Evolutionary conservation across 2,113 vertebrate genomes (phyloP).

Genomic region (Catagonus wagneri): DNA sequence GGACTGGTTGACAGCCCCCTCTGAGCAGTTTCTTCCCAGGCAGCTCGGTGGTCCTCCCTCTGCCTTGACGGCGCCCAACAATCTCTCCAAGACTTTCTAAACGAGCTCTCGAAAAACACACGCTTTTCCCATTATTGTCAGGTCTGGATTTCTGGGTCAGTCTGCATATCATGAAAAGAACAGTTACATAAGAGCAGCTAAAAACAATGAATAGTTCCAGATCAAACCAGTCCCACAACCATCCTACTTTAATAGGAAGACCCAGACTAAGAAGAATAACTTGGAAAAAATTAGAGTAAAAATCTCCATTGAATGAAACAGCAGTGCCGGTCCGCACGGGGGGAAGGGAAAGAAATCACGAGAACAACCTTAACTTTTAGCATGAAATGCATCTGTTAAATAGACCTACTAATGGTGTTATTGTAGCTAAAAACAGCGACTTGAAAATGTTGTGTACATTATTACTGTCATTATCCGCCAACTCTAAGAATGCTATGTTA

Average conservation of each 20-base stretch:
- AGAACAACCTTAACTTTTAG: slow-evolving; percentile 88
- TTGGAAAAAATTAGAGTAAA: slow-evolving; percentile 68
- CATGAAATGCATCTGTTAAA: slow-evolving; percentile 88
- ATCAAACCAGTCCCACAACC: not conserved
- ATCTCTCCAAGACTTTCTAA: not conserved
- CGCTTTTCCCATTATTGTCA: not conserved
- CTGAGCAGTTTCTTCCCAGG: not conserved
- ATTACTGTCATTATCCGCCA: slow-evolving; percentile 93
- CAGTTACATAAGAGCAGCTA: not conserved
- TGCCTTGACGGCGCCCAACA: not conserved
- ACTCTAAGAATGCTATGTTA: slow-evolving; percentile 94
- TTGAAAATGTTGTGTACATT: slow-evolving; percentile 91
- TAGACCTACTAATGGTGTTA: slow-evolving; percentile 90
- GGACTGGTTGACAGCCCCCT: fast-evolving
- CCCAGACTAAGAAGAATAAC: slow-evolving; percentile 31
- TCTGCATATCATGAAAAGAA: not conserved
- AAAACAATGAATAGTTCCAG: slow-evolving; percentile 28
- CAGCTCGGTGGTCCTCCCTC: not conserved
- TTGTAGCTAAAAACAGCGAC: slow-evolving; percentile 90
- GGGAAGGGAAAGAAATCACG: slow-evolving; percentile 48
- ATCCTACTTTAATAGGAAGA: not conserved
- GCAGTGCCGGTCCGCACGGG: slow-evolving; percentile 41
- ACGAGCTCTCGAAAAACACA: not conserved
- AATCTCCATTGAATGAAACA: slow-evolving; percentile 64
- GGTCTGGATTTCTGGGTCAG: not conserved